Evolutionary conservation across 2,888 invertebrate species (phyloP).

Genomic region (Mycogona germanica): DNA sequence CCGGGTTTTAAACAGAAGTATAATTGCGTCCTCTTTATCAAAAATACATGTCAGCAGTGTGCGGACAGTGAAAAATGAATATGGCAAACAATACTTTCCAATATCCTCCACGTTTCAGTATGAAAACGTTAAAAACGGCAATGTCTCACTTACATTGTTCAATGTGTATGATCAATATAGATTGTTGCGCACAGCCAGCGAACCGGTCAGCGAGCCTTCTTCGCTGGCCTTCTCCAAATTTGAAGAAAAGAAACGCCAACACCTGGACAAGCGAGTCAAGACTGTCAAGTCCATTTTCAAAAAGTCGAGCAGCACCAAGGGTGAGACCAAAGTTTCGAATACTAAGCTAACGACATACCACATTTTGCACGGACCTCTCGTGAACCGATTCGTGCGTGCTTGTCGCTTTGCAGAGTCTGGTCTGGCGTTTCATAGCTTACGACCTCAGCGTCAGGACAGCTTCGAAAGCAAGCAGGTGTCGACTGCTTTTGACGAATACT

Average conservation of each 20-base stretch:
- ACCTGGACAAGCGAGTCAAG: slow-evolving; percentile 63
- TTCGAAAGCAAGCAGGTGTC: slow-evolving; percentile 36
- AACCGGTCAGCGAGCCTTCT: slow-evolving; percentile 13
- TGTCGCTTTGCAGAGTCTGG: slow-evolving; percentile 10
- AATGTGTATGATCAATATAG: background rate
- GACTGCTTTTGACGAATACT: slow-evolving; percentile 34
- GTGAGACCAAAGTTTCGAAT: too few species aligned
- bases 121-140: background rate
- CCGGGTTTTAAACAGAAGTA: too few species aligned
- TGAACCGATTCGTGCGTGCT: background rate
- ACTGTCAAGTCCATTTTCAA: slow-evolving; percentile 63
- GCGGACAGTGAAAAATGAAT: too few species aligned
- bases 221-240: slow-evolving; percentile 56
- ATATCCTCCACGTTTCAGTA: too few species aligned
- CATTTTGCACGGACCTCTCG: background rate
- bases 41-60: too few species aligned
- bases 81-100: too few species aligned
- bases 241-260: slow-evolving; percentile 71
- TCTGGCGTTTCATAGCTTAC: slow-evolving; percentile 14
- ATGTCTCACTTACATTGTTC: background rate
- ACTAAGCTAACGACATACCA: too few species aligned
- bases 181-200: slow-evolving; percentile 15
- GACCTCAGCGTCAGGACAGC: slow-evolving; percentile 23
- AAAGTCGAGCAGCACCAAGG: slow-evolving; percentile 39
- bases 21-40: too few species aligned